Base-by-base conservation (phyloP, 2,888 invertebrate genomes). In the Cremastinae sp. region DNA sequence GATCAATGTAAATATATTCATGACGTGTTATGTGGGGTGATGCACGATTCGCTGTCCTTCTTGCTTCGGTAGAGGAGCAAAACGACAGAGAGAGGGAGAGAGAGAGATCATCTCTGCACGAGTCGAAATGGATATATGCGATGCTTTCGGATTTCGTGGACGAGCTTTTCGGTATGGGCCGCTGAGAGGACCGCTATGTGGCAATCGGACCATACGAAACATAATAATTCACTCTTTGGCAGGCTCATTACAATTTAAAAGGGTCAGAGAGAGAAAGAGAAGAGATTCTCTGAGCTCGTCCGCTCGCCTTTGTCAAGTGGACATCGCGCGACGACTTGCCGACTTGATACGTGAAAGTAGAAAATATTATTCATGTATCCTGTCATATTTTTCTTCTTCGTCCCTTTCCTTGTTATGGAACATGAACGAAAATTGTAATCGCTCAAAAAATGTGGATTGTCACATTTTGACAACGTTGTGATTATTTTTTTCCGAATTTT, bases 1-100 rank as follows among this genome's bases (percentile, higher is more conserved):
- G 87, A 89, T 89, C 89, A 89, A 89, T 89, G 89, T 89, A 89
- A 89, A 89, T 89, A 89, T 89, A 89, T 89, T 89, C 89, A 89
- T 89, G 89, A 89, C 86, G 84, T 87, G 86, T 88, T 86, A 87
- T 87, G 28, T 28, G 87, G 88, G 83, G 81, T 74, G 78, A 76
- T 78, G 75, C 78, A 71, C 65, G 75, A 66, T 65, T 61, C 39
- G 59, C 65, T 68, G 37, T 71, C 71, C 69, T 71, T 71, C 45
- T 51, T 41, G 5, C 28, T 3, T 5, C 28, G 28, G 28, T 5
- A 28, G 28, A 28, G 28, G 28, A 28, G 5, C 2, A 5, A 28
- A 28, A 5, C 28, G 28, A 28, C 28, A 28, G 28, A 28, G 28
- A 28, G 28, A 28, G 28, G 5, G 28, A 28, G 28, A 28, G n/a